Base-by-base conservation (phyloP, 2,797 vertebrate genomes). In the Oophaga sylvatica region DNA sequence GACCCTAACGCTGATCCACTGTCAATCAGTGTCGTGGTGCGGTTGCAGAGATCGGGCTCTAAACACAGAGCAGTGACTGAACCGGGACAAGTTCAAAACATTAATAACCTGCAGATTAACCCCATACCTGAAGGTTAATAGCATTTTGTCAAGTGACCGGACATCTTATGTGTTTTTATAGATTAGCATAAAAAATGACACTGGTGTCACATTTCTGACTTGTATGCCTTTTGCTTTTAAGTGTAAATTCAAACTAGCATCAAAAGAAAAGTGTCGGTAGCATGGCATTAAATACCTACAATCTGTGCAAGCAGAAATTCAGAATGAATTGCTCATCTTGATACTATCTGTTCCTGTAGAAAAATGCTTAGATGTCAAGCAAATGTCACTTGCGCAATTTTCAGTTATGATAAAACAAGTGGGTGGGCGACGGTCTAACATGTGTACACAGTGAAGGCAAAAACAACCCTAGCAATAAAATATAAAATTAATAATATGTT, bases 161-260 rank as follows among this genome's bases (percentile, higher is more conserved):
- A 75, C 22, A 76, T 56, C 26, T 41, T 19, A 31, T 15, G 17
- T n/a, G 82, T 78, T 70, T 83, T 15, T 48, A 53, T 15, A 68
- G 53, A 57, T 11, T 68, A 73, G 67, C 70, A 75, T 17, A 78
- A 57, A 31, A 48, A 77, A 57, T 48, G 53, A 76, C 26, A 17
- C 20, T 87, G 57, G 86, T 68, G 60, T 82, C 48, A 83, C 45
- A 68, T 87, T 87, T 75, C 60, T 31, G 41, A 48, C 41, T 67
- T 65, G 60, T 59, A 22, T 59, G 81, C 17, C 48, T 76, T 45
- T 70, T 59, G 73, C n/a, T 60, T 84, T 45, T 78, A 83, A 68
- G 73, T 67, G 71, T 26, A 59, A 76, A 82, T 77, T 29, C 45
- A 86, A 62, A 71, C 26, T 57, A 71, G 22, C 53, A 75, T 67